phyloP scores from a whole-genome alignment of 1,140 invertebrate species.

The Notospermus geniculatus region DNA sequence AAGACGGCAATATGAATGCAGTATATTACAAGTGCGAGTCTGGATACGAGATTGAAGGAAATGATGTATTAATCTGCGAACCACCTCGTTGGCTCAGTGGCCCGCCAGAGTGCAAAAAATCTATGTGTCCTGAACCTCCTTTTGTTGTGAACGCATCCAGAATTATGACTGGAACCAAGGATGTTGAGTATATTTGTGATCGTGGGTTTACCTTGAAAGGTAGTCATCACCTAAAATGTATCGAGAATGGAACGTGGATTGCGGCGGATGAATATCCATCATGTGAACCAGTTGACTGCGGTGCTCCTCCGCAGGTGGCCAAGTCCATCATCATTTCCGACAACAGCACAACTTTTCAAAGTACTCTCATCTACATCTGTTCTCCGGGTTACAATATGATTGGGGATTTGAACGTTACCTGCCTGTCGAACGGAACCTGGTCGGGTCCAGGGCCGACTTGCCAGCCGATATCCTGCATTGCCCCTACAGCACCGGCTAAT shows the following conservation, averaged over 20 bases:
- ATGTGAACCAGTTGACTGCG: too few species aligned
- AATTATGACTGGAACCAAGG: too few species aligned
- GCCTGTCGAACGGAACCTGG: constrained; percentile 16
- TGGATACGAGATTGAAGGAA: constrained; percentile 23
- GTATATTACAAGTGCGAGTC: constrained; percentile 19
- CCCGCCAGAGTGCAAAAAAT: too few species aligned
- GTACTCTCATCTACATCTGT: constrained; percentile 1
- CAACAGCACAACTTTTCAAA: background rate
- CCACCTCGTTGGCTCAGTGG: constrained; percentile 1
- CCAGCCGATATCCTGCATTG: constrained; percentile 26
- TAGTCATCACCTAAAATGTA: too few species aligned
- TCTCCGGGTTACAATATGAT: background rate
- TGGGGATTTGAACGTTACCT: background rate
- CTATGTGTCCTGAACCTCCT: too few species aligned
- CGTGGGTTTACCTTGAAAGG: too few species aligned
- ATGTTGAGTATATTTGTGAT: too few species aligned
- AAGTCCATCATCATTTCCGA: background rate
- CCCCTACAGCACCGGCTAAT: constrained; percentile 25
- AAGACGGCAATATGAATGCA: background rate
- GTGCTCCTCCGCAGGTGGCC: background rate
- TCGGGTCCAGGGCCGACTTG: constrained; percentile 23
- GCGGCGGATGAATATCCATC: too few species aligned
- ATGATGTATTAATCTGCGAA: constrained; percentile 15
- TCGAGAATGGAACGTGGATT: too few species aligned
- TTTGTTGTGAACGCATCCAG: too few species aligned